Evolutionary conservation across 2,888 invertebrate species (phyloP).

Genomic region (Eupelmus urozonus): DNA sequence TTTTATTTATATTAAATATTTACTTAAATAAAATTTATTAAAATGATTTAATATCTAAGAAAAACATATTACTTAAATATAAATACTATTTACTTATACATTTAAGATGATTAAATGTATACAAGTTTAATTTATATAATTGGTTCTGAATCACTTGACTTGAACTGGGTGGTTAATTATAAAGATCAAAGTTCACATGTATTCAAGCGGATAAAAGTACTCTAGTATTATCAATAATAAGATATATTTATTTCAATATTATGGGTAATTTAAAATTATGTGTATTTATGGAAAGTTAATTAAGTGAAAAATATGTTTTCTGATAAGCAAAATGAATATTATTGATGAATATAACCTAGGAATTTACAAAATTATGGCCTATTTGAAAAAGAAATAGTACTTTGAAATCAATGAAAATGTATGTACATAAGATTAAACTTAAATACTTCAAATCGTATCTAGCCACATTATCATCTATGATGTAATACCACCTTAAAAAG

Average conservation of each 20-base stretch:
- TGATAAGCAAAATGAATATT: no score
- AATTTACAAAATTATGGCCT: no score
- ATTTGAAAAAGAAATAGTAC: no score
- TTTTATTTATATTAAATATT: background rate
- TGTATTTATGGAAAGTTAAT: no score
- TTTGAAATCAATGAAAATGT: background rate
- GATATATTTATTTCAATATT: no score
- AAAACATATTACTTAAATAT: background rate
- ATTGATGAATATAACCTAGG: no score
- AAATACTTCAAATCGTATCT: background rate
- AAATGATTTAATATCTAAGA: background rate
- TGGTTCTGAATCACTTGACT: slow-evolving; percentile 14
- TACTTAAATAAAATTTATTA: background rate
- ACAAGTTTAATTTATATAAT: slow-evolving; percentile 15
- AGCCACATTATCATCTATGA: slow-evolving; percentile 2
- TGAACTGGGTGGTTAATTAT: slow-evolving; percentile 3
- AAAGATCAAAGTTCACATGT: slow-evolving; percentile 40
- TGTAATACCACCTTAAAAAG: slow-evolving; percentile 10
- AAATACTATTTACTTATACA: no score
- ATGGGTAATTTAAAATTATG: no score
- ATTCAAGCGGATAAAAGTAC: slow-evolving; percentile 17
- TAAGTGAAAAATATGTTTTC: no score
- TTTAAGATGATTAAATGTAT: no score
- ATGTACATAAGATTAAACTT: background rate
- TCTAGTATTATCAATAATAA: background rate